These are phyloP conservation scores for Antheraea pernyi DNA, from an alignment of 1,140 invertebrate species.

Conservation along the genomic window DNA sequence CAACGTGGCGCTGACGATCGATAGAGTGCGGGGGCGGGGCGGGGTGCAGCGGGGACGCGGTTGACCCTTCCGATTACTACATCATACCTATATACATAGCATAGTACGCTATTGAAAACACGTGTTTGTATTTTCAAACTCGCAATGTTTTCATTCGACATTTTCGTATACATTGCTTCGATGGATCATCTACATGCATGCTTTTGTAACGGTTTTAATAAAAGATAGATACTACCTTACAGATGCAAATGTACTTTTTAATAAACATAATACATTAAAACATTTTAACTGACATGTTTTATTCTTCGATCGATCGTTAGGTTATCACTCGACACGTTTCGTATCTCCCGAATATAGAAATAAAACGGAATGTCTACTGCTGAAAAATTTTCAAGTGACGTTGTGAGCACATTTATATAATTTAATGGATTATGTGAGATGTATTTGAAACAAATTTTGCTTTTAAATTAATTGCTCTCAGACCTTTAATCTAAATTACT, in stretches of 20 bases:
- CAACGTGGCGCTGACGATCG: constrained; percentile 21
- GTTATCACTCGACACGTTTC: no score
- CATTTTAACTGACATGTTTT: neutral
- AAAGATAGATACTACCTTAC: neutral
- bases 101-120: constrained; percentile 3
- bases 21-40: neutral
- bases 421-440: no score
- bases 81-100: constrained; percentile 4
- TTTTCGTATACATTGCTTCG: neutral
- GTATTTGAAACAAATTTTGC: no score
- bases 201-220: neutral
- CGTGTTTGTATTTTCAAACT: constrained; percentile 3
- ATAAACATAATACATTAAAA: neutral
- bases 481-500: no score
- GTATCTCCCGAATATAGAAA: no score
- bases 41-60: neutral
- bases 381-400: no score
- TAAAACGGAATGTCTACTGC: no score
- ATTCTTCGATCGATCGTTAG: no score
- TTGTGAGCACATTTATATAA: no score
- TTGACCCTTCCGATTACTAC: constrained; percentile 12
- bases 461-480: no score
- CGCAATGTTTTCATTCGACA: neutral
- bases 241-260: neutral
- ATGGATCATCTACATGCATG: neutral